Evolutionary conservation across 1,140 invertebrate genomes (phyloP).

Genomic region (Magallana ariakensis): DNA sequence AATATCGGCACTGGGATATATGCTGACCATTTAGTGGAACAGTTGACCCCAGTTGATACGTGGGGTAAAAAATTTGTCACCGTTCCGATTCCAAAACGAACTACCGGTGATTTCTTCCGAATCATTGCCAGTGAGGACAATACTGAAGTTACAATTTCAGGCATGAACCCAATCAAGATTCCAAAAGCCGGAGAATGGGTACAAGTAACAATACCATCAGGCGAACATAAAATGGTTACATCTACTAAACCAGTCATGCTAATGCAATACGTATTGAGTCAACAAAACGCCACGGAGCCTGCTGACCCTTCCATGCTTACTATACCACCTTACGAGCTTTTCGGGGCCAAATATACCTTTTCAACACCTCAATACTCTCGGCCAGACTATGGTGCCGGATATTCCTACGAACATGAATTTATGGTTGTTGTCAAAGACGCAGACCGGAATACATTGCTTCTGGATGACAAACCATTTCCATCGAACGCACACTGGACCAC

Average conservation of each 20-base stretch:
- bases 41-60: slow-evolving; percentile 66
- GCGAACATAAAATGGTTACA: neutral
- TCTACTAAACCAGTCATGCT: slow-evolving; percentile 49
- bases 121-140: slow-evolving; percentile 64
- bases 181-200: slow-evolving; percentile 33
- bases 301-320: slow-evolving; percentile 68
- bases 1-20: slow-evolving; percentile 50
- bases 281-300: slow-evolving; percentile 44
- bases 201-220: slow-evolving; percentile 42
- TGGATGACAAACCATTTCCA: slow-evolving; percentile 55
- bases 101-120: slow-evolving; percentile 64
- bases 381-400: slow-evolving; percentile 49
- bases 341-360: slow-evolving; percentile 68
- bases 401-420: slow-evolving; percentile 60
- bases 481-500: slow-evolving; percentile 47
- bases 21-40: slow-evolving; percentile 70
- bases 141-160: slow-evolving; percentile 51
- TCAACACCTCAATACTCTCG: slow-evolving; percentile 61
- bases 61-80: slow-evolving; percentile 71
- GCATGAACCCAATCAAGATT: neutral
- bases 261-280: slow-evolving; percentile 51
- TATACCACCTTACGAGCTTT: slow-evolving; percentile 64
- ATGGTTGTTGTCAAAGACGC: slow-evolving; percentile 61
- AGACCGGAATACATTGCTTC: slow-evolving; percentile 53
- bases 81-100: slow-evolving; percentile 63